Evolutionary conservation across 2,113 vertebrate genomes (phyloP).

Genomic region (Sphaerodactylus townsendi): DNA sequence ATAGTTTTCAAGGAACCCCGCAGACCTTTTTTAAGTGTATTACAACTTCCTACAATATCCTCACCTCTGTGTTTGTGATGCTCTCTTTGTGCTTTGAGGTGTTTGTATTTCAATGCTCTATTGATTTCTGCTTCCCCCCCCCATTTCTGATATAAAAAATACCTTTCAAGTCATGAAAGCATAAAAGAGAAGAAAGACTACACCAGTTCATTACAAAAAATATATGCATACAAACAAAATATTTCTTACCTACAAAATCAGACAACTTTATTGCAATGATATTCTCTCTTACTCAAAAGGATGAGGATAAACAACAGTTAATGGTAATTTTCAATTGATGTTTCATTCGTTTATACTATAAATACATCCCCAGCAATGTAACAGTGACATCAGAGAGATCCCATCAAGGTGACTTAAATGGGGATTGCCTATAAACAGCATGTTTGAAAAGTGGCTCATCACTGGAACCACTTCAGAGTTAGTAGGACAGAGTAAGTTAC

Average conservation of each 20-base stretch:
- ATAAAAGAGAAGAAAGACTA: conserved; percentile 9
- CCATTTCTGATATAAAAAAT: conserved; percentile 7
- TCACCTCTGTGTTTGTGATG: conserved; percentile 25
- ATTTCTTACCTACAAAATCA: neutral
- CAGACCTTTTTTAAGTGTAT: conserved; percentile 54
- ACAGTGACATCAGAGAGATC: neutral
- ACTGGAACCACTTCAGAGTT: neutral
- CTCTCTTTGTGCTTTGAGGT: conserved; percentile 34
- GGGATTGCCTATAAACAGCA: neutral
- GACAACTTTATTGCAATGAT: neutral
- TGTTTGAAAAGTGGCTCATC: neutral
- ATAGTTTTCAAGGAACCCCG: conserved; percentile 35
- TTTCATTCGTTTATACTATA: neutral
- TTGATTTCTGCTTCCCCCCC: conserved; percentile 35
- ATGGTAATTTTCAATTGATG: neutral
- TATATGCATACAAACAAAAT: conserved; percentile 7
- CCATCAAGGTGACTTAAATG: neutral
- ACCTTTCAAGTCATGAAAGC: conserved; percentile 15
- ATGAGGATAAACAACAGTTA: neutral
- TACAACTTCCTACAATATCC: conserved; percentile 11
- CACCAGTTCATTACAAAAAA: conserved; percentile 19
- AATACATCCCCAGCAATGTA: neutral
- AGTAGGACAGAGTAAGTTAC: neutral
- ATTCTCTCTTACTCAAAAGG: neutral
- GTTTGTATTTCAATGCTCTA: conserved; percentile 50